Conservation (phyloP, 2,113 vertebrate species). For the Pipa parva region DNA sequence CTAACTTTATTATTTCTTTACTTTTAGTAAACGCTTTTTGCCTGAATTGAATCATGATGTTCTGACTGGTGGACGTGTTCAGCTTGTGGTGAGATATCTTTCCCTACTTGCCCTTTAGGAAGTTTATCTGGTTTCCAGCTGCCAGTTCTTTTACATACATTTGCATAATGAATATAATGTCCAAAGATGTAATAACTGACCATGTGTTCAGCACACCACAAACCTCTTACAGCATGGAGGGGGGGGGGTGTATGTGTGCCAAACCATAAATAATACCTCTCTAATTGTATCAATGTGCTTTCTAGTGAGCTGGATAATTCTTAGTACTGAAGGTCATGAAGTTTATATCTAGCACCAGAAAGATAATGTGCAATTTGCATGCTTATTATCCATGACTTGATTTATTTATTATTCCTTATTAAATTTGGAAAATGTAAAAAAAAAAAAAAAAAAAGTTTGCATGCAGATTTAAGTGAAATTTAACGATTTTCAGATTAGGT, state of each 20-base stretch:
- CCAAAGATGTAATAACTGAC: conserved; percentile 7
- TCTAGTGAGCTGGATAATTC: conserved; percentile 8
- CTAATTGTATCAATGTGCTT: conserved; percentile 37
- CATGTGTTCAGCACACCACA: conserved; percentile 34
- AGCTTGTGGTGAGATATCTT: conserved; percentile 78
- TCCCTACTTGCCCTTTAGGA: conserved; percentile 42
- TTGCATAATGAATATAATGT: conserved; percentile 17
- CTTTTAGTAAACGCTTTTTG: conserved; percentile 69
- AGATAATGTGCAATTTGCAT: conserved; percentile 15
- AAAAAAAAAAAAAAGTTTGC: neutral
- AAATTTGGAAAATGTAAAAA: neutral
- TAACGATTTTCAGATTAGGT: too few species aligned
- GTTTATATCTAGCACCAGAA: conserved; percentile 31
- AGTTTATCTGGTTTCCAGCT: conserved; percentile 15
- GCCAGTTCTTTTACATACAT: conserved; percentile 14
- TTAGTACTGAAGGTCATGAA: conserved; percentile 11
- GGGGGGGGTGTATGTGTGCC: conserved; percentile 6
- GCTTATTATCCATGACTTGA: conserved; percentile 18
- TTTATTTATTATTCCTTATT: conserved; percentile 12
- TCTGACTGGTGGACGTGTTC: conserved; percentile 73
- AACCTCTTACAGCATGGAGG: neutral
- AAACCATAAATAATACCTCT: conserved; percentile 29
- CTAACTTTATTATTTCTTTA: neutral
- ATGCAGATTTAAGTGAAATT: neutral
- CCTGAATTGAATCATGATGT: conserved; percentile 74